A percentile compares a stretch with the other conserved stretches of the same genome.
phyloP scores from a whole-genome alignment of 2,888 invertebrate species.

The Margaritifera margaritifera region DNA sequence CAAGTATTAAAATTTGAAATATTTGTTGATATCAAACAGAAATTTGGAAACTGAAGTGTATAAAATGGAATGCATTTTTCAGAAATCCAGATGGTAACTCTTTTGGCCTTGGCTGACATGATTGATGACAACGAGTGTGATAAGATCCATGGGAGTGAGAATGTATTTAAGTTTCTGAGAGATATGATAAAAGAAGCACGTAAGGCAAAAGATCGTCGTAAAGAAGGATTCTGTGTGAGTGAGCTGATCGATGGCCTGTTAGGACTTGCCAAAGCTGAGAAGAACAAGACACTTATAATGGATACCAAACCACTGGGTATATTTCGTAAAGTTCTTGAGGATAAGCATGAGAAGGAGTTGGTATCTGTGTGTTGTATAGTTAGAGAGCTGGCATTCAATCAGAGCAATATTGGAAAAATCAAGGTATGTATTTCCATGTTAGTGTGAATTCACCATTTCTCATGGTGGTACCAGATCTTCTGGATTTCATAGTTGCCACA shows the following conservation, averaged over 20 bases:
- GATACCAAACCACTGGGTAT: slow-evolving; percentile 35
- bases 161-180: slow-evolving; percentile 50
- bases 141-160: slow-evolving; percentile 43
- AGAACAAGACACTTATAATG: slow-evolving; percentile 52
- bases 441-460: background rate
- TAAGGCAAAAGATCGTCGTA: slow-evolving; percentile 29
- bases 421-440: slow-evolving; percentile 28
- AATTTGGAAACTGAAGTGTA: background rate
- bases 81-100: slow-evolving; percentile 55
- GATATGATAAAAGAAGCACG: slow-evolving; percentile 38
- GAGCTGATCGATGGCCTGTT: slow-evolving; percentile 55
- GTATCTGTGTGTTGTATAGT: slow-evolving; percentile 40
- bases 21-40: too few species aligned
- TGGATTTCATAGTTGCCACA: too few species aligned
- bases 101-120: slow-evolving; percentile 54
- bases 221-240: slow-evolving; percentile 49
- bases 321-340: slow-evolving; percentile 31
- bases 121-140: slow-evolving; percentile 57
- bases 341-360: slow-evolving; percentile 32
- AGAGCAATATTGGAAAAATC: slow-evolving; percentile 48
- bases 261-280: slow-evolving; percentile 54
- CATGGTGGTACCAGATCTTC: background rate
- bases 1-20: background rate
- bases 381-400: slow-evolving; percentile 54
- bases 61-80: slow-evolving; percentile 7